phyloP scores from a whole-genome alignment of 2,888 invertebrate species.

The Brenthis hecate region DNA sequence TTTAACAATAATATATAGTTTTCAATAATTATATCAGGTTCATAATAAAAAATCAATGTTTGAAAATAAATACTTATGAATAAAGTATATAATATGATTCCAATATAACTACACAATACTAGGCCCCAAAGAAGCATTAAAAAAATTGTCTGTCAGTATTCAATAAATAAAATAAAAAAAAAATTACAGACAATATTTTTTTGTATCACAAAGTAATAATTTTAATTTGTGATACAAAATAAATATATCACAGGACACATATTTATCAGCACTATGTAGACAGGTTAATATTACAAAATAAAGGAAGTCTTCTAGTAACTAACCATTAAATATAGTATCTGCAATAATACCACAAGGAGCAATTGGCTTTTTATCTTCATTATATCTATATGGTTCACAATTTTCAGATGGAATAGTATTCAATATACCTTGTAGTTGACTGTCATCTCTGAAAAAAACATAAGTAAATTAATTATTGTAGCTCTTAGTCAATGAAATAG shows the following conservation, averaged over 20 bases:
- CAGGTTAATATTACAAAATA: too few species aligned
- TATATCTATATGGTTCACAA: conserved; percentile 41
- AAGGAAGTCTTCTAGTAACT: neutral
- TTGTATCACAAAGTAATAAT: too few species aligned
- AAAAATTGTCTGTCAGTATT: too few species aligned
- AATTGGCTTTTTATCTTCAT: conserved; percentile 34
- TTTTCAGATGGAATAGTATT: conserved; percentile 29
- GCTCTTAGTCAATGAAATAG: neutral
- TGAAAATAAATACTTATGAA: neutral
- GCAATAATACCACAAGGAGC: conserved; percentile 48
- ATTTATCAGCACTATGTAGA: too few species aligned
- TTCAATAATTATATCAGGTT: neutral
- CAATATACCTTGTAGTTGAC: conserved; percentile 40
- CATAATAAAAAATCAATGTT: neutral
- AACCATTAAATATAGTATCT: conserved; percentile 44
- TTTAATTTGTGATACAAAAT: too few species aligned
- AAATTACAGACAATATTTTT: too few species aligned
- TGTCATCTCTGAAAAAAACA: conserved; percentile 40
- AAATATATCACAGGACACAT: too few species aligned
- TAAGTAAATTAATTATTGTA: neutral
- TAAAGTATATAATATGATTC: too few species aligned
- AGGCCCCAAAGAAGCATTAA: too few species aligned
- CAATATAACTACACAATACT: too few species aligned
- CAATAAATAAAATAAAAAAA: too few species aligned
- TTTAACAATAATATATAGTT: neutral